These are phyloP conservation scores for Caenorhabditis macrosperma DNA, from an alignment of 2,888 invertebrate species.

Conservation along the genomic window DNA sequence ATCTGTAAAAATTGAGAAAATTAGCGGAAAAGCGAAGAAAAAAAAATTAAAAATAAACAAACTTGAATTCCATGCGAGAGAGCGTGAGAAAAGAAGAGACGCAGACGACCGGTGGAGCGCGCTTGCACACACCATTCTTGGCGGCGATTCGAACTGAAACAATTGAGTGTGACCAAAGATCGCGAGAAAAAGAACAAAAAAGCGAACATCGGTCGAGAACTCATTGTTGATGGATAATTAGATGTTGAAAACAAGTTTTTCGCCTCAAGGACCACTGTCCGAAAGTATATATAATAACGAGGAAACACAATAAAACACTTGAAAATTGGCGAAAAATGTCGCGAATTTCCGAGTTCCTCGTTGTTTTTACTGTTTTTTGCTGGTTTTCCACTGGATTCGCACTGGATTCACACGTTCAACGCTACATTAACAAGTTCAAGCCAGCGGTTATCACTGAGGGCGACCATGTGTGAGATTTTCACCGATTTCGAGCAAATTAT, in stretches of 20 bases:
- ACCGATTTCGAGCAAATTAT: no score
- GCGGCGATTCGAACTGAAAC: not conserved
- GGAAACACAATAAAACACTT: constrained; percentile 18
- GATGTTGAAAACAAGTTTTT: constrained; percentile 28
- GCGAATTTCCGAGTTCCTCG: not conserved
- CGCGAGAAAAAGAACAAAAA: constrained; percentile 11
- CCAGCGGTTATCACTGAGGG: not conserved
- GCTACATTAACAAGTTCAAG: no score
- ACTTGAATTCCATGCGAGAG: not conserved
- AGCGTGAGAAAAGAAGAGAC: constrained; percentile 10
- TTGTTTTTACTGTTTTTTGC: not conserved
- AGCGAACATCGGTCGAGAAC: constrained; percentile 1
- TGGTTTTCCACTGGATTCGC: not conserved
- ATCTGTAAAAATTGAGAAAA: constrained; percentile 34
- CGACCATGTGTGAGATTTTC: no score
- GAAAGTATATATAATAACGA: no score
- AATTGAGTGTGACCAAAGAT: constrained; percentile 24
- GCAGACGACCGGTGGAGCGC: constrained; percentile 24
- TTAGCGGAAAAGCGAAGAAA: not conserved
- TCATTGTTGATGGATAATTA: constrained; percentile 13
- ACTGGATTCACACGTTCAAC: no score
- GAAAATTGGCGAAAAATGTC: constrained; percentile 1
- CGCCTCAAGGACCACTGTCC: constrained; percentile 4
- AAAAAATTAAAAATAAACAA: not conserved
- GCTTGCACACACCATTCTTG: not conserved